Base-by-base conservation (phyloP, 2,888 invertebrate species). In the Leptinotarsa tumamoca region DNA sequence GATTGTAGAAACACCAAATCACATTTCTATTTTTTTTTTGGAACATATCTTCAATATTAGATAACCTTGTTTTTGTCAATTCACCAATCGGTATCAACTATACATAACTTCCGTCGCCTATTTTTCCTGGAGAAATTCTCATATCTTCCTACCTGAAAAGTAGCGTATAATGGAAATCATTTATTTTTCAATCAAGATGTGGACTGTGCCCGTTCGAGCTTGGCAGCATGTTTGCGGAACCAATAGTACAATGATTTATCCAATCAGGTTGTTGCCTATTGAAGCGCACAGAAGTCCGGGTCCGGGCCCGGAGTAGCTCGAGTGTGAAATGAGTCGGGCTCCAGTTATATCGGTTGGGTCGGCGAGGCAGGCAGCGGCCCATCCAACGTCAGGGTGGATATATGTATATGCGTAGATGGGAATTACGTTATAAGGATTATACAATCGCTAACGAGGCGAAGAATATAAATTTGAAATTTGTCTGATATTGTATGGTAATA, bases 181-280 rank as follows among this genome's bases (percentile, higher is more conserved):
- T 83, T 81, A 81, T 83, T 82, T 82, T 81, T 78, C 79, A 80
- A 82, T 83, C 80, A 77, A 80, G 75, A 72, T 73, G 72, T 79
- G 76, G 80, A 79, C 79, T 78, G 79, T 82, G 78, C 67, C 78
- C 75, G 80, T 67, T 73, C 72, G 73, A 78, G 79, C 78, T 76
- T 73, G 79, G 76, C 74, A 78, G 68, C 52, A 85, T 84, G 84
- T 85, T 84, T 84, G 84, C 77, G 81, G 83, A 82, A 83, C 81
- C 83, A 84, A 85, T 83, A 84, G 83, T 83, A 83, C 83, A 85
- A 84, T 84, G 83, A 84, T 85, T 84, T 84, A 85, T 85, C 84
- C 85, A 85, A 85, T 85, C 85, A 84, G 82, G 79, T 78, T 80
- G 78, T 79, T 83, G 85, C 82, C 83, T 82, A 85, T 83, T 83